Evolutionary conservation across 1,140 invertebrate genomes (phyloP).

Genomic region (Limonius californicus): DNA sequence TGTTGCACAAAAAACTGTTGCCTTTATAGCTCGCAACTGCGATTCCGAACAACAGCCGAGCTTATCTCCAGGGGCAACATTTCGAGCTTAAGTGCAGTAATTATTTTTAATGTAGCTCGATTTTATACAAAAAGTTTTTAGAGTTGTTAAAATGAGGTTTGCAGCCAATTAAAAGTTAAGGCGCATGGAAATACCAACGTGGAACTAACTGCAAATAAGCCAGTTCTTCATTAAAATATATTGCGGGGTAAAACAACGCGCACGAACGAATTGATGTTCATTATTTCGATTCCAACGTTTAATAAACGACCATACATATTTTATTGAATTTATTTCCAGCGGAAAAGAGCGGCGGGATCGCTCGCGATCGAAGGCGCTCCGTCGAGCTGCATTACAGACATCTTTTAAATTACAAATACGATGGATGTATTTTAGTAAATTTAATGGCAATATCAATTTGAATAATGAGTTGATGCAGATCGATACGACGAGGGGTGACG

Average conservation of each 20-base stretch:
- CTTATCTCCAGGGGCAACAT: slow-evolving; percentile 2
- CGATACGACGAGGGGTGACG: slow-evolving; percentile 21
- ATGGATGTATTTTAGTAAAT: slow-evolving; percentile 22
- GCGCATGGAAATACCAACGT: not conserved
- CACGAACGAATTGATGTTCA: not conserved
- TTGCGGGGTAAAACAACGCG: not conserved
- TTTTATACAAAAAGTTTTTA: too few species aligned
- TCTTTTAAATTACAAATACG: not conserved
- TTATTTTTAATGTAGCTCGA: slow-evolving; percentile 1
- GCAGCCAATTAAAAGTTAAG: slow-evolving; percentile 14
- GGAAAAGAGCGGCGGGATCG: not conserved
- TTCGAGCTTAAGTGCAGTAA: slow-evolving; percentile 1
- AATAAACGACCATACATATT: not conserved
- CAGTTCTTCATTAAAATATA: not conserved
- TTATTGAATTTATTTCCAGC: not conserved
- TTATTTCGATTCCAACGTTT: not conserved
- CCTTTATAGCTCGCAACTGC: not conserved
- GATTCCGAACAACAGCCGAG: not conserved
- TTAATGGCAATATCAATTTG: slow-evolving; percentile 32
- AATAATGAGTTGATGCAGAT: slow-evolving; percentile 31
- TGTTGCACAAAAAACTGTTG: slow-evolving; percentile 2
- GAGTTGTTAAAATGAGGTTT: not conserved
- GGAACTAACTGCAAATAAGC: not conserved
- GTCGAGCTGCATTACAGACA: not conserved
- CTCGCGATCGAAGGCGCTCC: not conserved